A percentile compares a stretch with the other conserved stretches of the same genome.
Conservation (phyloP, 2,113 vertebrate species). For the Pao palembangensis region DNA sequence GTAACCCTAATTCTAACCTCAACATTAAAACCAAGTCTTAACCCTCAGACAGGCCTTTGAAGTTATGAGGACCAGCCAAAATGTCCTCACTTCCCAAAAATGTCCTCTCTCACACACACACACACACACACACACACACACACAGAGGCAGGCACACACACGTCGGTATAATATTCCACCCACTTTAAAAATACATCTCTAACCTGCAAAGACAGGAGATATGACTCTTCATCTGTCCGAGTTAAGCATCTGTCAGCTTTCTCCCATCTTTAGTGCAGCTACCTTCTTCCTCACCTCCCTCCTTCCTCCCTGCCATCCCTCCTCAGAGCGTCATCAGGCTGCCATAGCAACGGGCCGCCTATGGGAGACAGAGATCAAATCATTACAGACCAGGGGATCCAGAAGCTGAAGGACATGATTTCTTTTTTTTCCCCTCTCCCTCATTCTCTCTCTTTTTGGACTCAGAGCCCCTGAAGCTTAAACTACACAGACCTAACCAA, state of each 20-base stretch:
- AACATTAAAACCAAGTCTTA: too few species aligned
- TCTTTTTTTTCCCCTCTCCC: neutral
- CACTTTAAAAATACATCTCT: neutral
- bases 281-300: slow-evolving; percentile 49
- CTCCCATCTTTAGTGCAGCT: slow-evolving; percentile 50
- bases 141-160: neutral
- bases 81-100: too few species aligned
- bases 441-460: neutral
- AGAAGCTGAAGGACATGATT: slow-evolving; percentile 64
- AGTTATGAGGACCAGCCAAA: too few species aligned
- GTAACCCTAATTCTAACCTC: too few species aligned
- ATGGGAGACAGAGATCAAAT: slow-evolving; percentile 70
- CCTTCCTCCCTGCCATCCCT: slow-evolving; percentile 38
- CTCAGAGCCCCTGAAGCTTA: too few species aligned
- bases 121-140: too few species aligned
- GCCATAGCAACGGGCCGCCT: slow-evolving; percentile 66
- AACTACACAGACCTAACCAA: too few species aligned
- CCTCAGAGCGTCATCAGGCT: slow-evolving; percentile 73
- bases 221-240: neutral
- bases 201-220: neutral
- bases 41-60: too few species aligned
- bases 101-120: too few species aligned
- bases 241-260: slow-evolving; percentile 33
- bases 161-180: neutral
- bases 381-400: slow-evolving; percentile 68